Base-by-base conservation (phyloP, 2,113 vertebrate genomes). In the Camelus dromedarius region DNA sequence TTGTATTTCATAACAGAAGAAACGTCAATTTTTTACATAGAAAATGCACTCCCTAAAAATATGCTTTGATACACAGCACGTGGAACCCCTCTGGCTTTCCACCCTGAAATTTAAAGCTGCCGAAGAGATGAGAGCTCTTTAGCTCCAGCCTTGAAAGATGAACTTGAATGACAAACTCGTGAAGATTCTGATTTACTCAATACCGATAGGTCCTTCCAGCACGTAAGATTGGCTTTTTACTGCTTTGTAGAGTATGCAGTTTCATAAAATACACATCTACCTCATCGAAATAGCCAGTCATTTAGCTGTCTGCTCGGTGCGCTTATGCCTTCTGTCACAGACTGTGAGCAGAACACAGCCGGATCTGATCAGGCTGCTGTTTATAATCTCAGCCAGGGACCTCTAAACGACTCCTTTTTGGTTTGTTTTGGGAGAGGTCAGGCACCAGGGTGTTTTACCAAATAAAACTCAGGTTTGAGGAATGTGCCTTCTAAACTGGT, bases 381-480 rank as follows among this genome's bases (percentile, higher is more conserved):
- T 98, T 98, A 98, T 98, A 98, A 98, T 98, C 98, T 98, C 98
- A 98, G 97, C 96, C 89, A 97, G 94, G 94, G 97, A 97, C 94
- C 96, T 98, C 98, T 93, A 96, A 98, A 97, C 97, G 97, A 97
- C 95, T 95, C 66, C 56, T 93, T 77, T 96, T 97, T 97, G 96
- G 81, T 96, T 85, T 80, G 89, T 96, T 97, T 97, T 96, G 97
- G 96, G 96, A 98, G 98, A 98, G 98, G 98, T 99, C 98, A 98
- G 96, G 96, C 89, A 98, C 97, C 97, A 97, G 93, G 80, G 64
- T 98, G 97, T 98, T 98, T 99, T 98, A 98, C 97, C 97, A 98
- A 99, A 98, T 98, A 98, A 99, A 98, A 97, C 97, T 98, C 97
- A 97, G 93, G 96, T 98, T 98, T 98, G 98, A 98, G 98, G 98